These are phyloP conservation scores for Sebastes aleutianus DNA, from an alignment of 2,797 vertebrate species.

Conservation along the genomic window DNA sequence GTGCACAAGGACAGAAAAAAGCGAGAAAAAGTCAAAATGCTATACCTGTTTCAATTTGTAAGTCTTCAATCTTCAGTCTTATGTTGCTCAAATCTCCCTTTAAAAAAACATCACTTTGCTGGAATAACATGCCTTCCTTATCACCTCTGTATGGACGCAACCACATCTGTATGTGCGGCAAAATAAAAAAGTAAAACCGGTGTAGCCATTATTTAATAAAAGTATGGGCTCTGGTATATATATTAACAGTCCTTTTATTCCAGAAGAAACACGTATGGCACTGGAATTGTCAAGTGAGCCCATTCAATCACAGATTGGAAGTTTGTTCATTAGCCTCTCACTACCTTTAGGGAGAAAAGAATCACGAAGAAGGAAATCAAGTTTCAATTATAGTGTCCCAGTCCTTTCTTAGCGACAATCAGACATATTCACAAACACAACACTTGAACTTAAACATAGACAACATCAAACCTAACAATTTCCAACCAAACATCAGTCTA, in stretches of 20 bases:
- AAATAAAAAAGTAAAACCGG: too few species aligned
- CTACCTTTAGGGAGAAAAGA: not conserved
- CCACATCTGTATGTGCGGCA: too few species aligned
- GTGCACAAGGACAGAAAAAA: not conserved
- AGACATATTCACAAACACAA: not conserved
- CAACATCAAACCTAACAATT: not conserved
- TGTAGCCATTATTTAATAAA: too few species aligned
- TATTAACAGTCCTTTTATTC: too few species aligned
- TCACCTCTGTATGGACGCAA: too few species aligned
- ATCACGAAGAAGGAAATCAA: not conserved
- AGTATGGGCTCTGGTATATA: too few species aligned
- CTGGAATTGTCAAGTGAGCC: not conserved
- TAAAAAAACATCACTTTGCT: not conserved
- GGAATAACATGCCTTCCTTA: not conserved
- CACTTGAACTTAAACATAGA: not conserved
- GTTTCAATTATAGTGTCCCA: not conserved
- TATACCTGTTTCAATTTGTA: not conserved
- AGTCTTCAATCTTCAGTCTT: not conserved
- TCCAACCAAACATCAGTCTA: not conserved
- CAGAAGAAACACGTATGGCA: not conserved
- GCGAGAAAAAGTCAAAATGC: not conserved
- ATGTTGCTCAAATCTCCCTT: not conserved
- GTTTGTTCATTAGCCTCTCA: not conserved
- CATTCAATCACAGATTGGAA: not conserved
- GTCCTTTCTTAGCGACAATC: not conserved